Evolutionary conservation across 2,797 vertebrate species (phyloP).

Genomic region (Coracias cyanogaster): DNA sequence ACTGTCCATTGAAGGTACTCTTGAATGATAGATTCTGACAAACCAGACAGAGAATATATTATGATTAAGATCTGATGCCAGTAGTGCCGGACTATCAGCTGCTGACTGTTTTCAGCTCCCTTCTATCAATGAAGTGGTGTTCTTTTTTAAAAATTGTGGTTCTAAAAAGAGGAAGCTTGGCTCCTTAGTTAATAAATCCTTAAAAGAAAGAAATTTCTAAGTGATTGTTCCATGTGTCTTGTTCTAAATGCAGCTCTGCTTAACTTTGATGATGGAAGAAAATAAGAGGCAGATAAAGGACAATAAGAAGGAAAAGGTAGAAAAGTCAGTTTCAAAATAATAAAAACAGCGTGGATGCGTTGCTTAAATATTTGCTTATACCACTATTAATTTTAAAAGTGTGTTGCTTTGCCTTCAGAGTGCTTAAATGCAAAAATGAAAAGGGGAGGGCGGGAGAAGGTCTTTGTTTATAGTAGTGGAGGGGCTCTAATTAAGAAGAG

Average conservation of each 20-base stretch:
- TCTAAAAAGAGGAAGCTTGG: slow-evolving; percentile 59
- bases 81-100: slow-evolving; percentile 79
- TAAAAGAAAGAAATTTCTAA: slow-evolving; percentile 59
- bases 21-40: slow-evolving; percentile 94
- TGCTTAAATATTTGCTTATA: slow-evolving; percentile 64
- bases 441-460: background rate
- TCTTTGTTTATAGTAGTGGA: slow-evolving; percentile 61
- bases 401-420: background rate
- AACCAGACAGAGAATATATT: slow-evolving; percentile 90
- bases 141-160: background rate
- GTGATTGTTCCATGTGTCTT: slow-evolving; percentile 49
- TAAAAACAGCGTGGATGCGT: background rate
- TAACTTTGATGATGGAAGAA: slow-evolving; percentile 57
- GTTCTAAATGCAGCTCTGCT: slow-evolving; percentile 40
- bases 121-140: slow-evolving; percentile 62
- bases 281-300: slow-evolving; percentile 28
- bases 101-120: slow-evolving; percentile 77
- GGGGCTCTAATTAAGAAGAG: slow-evolving; percentile 70
- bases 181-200: slow-evolving; percentile 44
- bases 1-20: slow-evolving; percentile 86
- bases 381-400: slow-evolving; percentile 42
- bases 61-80: slow-evolving; percentile 95
- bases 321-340: slow-evolving; percentile 21
- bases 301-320: slow-evolving; percentile 1
- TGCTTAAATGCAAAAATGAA: background rate